Evolutionary conservation across 1,140 invertebrate species (phyloP).

Genomic region (Aphaenogaster floridana): DNA sequence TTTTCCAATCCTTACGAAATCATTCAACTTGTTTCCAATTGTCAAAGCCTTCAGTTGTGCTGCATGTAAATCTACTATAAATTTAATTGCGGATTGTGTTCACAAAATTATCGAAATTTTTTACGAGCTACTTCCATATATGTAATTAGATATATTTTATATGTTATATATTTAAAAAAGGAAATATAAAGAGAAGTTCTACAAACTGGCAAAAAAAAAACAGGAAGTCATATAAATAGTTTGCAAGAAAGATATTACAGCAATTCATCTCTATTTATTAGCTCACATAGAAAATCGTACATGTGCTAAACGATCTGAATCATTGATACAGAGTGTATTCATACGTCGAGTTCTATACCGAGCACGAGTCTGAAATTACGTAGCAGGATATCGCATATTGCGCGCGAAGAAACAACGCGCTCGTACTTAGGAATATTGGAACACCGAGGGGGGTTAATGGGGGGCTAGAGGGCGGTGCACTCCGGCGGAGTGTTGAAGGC

Average conservation of each 20-base stretch:
- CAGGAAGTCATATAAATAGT: background rate
- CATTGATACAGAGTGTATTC: background rate
- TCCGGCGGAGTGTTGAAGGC: conserved; percentile 38
- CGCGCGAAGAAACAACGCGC: background rate
- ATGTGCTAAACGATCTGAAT: background rate
- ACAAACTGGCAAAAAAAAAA: background rate
- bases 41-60: background rate
- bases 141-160: background rate
- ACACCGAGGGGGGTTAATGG: background rate
- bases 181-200: background rate
- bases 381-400: background rate
- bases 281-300: background rate
- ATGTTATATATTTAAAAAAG: background rate
- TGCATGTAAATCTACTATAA: background rate
- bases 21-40: background rate
- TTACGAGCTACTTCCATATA: background rate
- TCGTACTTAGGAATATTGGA: background rate
- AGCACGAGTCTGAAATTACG: background rate
- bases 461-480: conserved; percentile 1
- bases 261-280: background rate
- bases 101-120: background rate
- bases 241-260: background rate
- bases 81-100: background rate
- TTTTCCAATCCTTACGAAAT: background rate
- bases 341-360: background rate